A percentile compares a stretch with the other conserved stretches of the same genome.
Evolutionary conservation across 2,797 vertebrate genomes (phyloP).

Genomic region (Brotula barbata): DNA sequence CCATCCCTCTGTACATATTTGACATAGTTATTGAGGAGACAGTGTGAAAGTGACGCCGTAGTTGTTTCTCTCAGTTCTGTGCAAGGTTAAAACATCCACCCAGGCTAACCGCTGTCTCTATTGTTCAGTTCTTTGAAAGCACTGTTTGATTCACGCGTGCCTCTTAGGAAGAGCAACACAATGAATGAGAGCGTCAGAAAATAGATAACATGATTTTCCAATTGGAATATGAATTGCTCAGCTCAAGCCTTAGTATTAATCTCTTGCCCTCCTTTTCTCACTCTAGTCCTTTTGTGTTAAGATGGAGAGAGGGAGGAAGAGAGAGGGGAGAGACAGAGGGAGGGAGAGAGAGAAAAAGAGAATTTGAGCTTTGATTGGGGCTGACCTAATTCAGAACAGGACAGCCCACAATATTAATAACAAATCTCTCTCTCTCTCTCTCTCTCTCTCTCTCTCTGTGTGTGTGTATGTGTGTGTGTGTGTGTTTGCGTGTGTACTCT

Average conservation of each 20-base stretch:
- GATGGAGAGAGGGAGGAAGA: constrained; percentile 13
- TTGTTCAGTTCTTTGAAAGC: constrained; percentile 60
- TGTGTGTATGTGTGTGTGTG: constrained; percentile 21
- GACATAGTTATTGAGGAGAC: constrained; percentile 62
- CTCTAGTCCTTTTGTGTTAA: constrained; percentile 61
- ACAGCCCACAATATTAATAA: constrained; percentile 81
- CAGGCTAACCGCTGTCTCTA: constrained; percentile 36
- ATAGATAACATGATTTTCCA: constrained; percentile 69
- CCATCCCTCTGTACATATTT: constrained; percentile 66
- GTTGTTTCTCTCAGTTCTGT: constrained; percentile 49
- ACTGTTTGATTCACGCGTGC: constrained; percentile 51
- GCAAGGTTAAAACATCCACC: constrained; percentile 36
- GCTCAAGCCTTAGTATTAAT: constrained; percentile 70
- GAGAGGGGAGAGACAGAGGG: constrained; percentile 2
- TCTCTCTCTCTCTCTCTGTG: constrained; percentile 21
- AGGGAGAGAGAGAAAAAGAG: constrained; percentile 35
- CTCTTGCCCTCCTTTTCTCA: constrained; percentile 71
- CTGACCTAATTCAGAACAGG: constrained; percentile 82
- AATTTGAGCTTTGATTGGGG: no score
- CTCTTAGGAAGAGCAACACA: constrained; percentile 52
- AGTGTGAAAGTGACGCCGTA: constrained; percentile 56
- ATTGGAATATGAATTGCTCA: constrained; percentile 72
- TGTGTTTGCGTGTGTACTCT: constrained; percentile 10
- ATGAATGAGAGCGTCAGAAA: constrained; percentile 65
- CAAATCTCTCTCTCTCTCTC: constrained; percentile 59